A percentile compares a stretch with the other conserved stretches of the same genome.
Evolutionary conservation across 2,113 vertebrate species (phyloP).

Genomic region (Okapia johnstoni): DNA sequence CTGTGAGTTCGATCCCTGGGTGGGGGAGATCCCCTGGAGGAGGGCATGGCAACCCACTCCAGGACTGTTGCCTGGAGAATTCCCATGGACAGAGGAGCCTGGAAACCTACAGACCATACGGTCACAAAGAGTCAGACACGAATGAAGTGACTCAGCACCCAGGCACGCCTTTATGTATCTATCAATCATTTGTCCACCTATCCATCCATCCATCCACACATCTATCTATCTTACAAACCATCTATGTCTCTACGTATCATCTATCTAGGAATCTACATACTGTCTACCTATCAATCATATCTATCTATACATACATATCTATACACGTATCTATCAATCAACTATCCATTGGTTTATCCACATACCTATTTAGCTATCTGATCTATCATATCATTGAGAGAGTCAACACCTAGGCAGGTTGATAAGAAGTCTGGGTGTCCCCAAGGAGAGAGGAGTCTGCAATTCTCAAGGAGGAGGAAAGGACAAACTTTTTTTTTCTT

Average conservation of each 20-base stretch:
- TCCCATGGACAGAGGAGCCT: not conserved
- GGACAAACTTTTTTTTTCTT: not conserved
- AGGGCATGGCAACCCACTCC: not conserved
- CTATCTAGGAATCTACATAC: not conserved
- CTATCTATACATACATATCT: not conserved
- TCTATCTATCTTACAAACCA: not conserved
- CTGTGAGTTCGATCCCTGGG: not conserved
- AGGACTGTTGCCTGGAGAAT: not conserved
- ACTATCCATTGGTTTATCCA: not conserved
- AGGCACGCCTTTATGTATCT: not conserved
- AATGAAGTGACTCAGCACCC: not conserved
- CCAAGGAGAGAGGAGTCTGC: not conserved
- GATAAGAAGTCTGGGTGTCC: not conserved
- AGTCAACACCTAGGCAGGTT: not conserved
- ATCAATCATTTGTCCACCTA: no score
- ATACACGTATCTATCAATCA: not conserved
- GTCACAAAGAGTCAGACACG: accelerated
- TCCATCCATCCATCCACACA: not conserved
- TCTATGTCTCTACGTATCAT: not conserved
- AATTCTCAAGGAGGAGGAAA: not conserved
- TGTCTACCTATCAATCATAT: not conserved
- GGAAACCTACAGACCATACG: not conserved
- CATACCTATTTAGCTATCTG: not conserved
- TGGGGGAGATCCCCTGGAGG: not conserved
- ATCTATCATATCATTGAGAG: not conserved